Percentiles rank a stretch among this genome's conserved stretches.
phyloP scores from a whole-genome alignment of 2,888 invertebrate species.

The Chelonus formosanus region DNA sequence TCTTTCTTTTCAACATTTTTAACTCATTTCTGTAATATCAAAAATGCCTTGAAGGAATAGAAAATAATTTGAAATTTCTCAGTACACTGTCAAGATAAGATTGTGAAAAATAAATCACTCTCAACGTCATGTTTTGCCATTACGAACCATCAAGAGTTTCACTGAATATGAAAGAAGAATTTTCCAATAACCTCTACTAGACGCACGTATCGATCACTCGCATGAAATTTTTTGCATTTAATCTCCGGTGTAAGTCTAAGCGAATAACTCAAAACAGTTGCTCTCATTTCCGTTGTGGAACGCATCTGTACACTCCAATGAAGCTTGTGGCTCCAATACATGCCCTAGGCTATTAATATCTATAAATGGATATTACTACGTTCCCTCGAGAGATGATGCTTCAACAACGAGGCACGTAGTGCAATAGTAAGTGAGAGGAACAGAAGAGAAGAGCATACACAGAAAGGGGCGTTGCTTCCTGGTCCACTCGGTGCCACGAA shows the following conservation, averaged over 20 bases:
- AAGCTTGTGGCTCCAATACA: slow-evolving; percentile 5
- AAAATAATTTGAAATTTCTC: too few species aligned
- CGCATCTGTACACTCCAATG: slow-evolving; percentile 2
- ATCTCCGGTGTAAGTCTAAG: slow-evolving; percentile 5
- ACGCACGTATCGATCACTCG: too few species aligned
- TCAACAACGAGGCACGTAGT: not conserved
- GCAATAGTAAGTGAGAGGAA: slow-evolving; percentile 5
- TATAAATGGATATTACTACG: slow-evolving; percentile 24
- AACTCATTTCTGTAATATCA: too few species aligned
- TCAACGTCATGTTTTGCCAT: too few species aligned
- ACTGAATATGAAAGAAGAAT: too few species aligned
- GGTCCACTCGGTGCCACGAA: slow-evolving; percentile 37
- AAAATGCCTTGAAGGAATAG: too few species aligned
- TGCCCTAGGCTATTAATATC: slow-evolving; percentile 31
- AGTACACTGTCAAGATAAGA: too few species aligned
- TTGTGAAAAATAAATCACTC: too few species aligned
- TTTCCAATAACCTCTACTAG: too few species aligned
- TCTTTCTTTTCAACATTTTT: too few species aligned
- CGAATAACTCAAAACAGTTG: slow-evolving; percentile 10
- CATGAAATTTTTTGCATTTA: not conserved
- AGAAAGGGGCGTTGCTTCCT: slow-evolving; percentile 33
- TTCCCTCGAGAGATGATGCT: not conserved
- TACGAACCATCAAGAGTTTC: too few species aligned
- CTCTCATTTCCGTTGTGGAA: slow-evolving; percentile 23
- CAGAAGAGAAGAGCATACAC: slow-evolving; percentile 1